Evolutionary conservation across 2,113 vertebrate genomes (phyloP), one percentile per base, ranked within the genome.

Genomic region (Eupsittula cactorum): DNA sequence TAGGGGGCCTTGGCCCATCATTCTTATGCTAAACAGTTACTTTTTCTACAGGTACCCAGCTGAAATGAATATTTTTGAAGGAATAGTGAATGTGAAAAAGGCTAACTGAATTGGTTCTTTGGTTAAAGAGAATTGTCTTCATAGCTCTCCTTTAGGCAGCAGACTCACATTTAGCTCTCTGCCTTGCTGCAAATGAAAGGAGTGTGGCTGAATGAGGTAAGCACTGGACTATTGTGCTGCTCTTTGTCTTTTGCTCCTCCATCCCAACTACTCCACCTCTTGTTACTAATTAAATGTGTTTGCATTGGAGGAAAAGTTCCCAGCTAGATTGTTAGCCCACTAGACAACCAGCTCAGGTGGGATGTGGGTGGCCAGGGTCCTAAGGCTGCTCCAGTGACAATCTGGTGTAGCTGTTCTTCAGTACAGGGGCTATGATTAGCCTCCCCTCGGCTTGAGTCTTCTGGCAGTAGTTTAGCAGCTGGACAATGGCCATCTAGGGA

Each of bases 1-100:
- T 91, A 96, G 93, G 96, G 96, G 95, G 89, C 76, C 90, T 93
- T 87, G 92, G 83, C 86, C 94, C 79, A 89, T 89, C 92, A 97
- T 95, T 96, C 86, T 97, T 81, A 96, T 96, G 96, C 94, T 97
- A 95, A 95, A 92, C 67, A 94, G 93, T 84, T 92, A 94, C 90
- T 96, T 95, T 92, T 96, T 92, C 89, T 93, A 73, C 89, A 95
- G 95, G 92, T 95, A 96, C 79, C 70, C 62, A 86, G 79, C 59
- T 91, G 85, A 96, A 97, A 90, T 79, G 76, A 86, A 84, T 84
- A 83, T 93, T 94, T 95, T 92, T 5, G 25, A 89, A 90, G 82
- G 77, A 94, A 91, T 15, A 90, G 87, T 77, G 90, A 94, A 73
- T 92, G 70, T 79, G 80, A 92, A 95, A 92, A 93, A 94, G 57